A percentile compares a stretch with the other conserved stretches of the same genome.
These are phyloP conservation scores for Percina caprodes DNA, from an alignment of 2,113 vertebrate species.

Conservation along the genomic window DNA sequence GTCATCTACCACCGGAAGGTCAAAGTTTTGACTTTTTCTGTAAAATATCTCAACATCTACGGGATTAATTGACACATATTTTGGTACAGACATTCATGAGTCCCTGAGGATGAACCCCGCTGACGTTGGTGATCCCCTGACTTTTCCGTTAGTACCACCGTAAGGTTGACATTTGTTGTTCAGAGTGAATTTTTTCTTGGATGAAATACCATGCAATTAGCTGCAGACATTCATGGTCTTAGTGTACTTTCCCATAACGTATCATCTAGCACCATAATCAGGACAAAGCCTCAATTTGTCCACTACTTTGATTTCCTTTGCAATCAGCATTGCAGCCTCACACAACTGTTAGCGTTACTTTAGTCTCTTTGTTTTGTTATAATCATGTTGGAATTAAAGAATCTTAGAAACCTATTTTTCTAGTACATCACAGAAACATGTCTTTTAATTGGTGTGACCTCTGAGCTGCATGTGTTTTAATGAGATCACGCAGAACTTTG, in stretches of 20 bases:
- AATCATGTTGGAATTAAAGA: background rate
- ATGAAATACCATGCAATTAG: background rate
- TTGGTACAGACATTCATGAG: background rate
- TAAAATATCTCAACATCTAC: background rate
- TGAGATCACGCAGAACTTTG: background rate
- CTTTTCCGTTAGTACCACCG: background rate
- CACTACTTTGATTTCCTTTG: background rate
- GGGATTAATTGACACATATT: background rate
- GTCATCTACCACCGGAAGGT: background rate
- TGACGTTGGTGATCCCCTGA: background rate
- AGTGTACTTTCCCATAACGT: background rate
- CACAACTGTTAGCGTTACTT: background rate
- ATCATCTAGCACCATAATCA: background rate
- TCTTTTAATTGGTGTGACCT: background rate
- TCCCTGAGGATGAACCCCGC: too few relatives aligned
- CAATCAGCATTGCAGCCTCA: background rate
- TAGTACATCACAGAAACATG: background rate
- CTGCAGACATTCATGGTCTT: background rate
- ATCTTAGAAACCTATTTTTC: background rate
- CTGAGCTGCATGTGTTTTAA: constrained; percentile 1
- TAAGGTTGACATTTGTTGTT: background rate
- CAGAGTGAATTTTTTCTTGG: background rate
- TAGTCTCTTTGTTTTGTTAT: background rate
- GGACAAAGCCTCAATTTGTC: background rate
- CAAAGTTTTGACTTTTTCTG: background rate